Evolutionary conservation across 2,113 vertebrate species (phyloP), one percentile per base, ranked within the genome.

Genomic region (Agapornis roseicollis): DNA sequence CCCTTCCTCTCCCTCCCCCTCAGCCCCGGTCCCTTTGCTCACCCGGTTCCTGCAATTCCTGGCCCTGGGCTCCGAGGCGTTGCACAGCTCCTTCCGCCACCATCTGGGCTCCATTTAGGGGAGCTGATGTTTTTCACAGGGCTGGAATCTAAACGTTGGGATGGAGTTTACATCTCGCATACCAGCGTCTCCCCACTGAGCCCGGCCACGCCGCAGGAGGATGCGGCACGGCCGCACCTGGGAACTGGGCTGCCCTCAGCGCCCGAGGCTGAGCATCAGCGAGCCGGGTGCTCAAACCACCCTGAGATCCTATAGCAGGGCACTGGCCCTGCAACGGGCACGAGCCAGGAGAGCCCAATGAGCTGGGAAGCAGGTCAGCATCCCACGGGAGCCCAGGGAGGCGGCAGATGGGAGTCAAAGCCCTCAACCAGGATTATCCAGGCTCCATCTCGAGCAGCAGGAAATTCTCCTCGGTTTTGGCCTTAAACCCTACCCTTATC

Each of bases 31-130:
- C 94, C 83, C 65, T 63, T 56, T 4, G 76, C 88, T 85, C 73
- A 23, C 73, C 37, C 13, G 44, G 77, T 50, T 76, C 88, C 83
- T 84, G 79, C 88, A 56, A 78, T 76, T 88, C 94, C 90, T 50
- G 88, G 93, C 94, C 90, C 91, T 18, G 0, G 13, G 58, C 83
- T 71, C 13, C 53, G 15, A 63, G 50, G 64, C 27, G 2, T 72
- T 58, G 66, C 68, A 37, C 58, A 33, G 88, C 85, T 90, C 13
- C 80, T 94, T 80, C 94, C 81, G 78, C 95, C 93, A 80, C 95
- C 96, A 96, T 96, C 96, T 97, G 96, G 95, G 95, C 95, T 96
- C 95, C 95, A 96, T 96, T 96, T 96, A 96, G 96, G 95, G 95
- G 93, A 97, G 95, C 89, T 97, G 96, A 96, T 97, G 93, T 91